These are phyloP conservation scores for Plebejus melissa DNA, from an alignment of 2,888 invertebrate species.

Conservation along the genomic window DNA sequence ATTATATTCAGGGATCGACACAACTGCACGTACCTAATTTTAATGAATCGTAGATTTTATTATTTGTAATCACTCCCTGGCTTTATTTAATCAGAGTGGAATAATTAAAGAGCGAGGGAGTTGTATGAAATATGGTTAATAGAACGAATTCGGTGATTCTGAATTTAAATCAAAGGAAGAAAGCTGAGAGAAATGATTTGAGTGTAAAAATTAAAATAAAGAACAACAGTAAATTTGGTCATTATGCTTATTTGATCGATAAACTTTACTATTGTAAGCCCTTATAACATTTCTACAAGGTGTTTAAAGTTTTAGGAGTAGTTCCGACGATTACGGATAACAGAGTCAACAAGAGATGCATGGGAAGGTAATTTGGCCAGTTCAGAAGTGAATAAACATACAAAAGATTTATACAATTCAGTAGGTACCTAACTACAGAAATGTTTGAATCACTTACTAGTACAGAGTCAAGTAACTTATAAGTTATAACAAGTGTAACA, in stretches of 20 bases:
- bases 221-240: too few species aligned
- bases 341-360: conserved; percentile 58
- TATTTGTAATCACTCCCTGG: too few species aligned
- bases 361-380: conserved; percentile 72
- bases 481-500: conserved; percentile 7
- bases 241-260: not conserved
- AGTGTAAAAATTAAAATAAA: too few species aligned
- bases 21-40: too few species aligned
- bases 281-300: not conserved
- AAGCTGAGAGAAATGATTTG: too few species aligned
- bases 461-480: not conserved
- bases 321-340: conserved; percentile 46
- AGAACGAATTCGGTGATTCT: too few species aligned
- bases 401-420: conserved; percentile 47
- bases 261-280: not conserved
- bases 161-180: too few species aligned
- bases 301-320: conserved; percentile 31
- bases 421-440: conserved; percentile 54
- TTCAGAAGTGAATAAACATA: conserved; percentile 49
- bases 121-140: too few species aligned
- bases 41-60: too few species aligned
- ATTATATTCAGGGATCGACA: too few species aligned
- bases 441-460: not conserved
- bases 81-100: too few species aligned
- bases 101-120: too few species aligned